These are phyloP conservation scores for Lasioglossum oenotherae DNA, from an alignment of 2,888 invertebrate species.

Conservation along the genomic window DNA sequence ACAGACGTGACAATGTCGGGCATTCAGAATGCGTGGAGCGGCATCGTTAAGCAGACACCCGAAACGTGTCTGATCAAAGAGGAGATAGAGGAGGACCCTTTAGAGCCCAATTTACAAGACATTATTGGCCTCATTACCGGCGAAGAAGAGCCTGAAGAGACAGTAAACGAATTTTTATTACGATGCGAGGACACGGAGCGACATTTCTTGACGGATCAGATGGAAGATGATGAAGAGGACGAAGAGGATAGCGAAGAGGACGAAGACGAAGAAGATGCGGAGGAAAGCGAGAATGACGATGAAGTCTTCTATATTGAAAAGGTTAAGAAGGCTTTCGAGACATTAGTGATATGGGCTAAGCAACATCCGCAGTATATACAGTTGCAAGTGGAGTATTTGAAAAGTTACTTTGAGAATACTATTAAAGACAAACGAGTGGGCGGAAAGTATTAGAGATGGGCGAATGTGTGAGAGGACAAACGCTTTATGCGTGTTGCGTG, in stretches of 20 bases:
- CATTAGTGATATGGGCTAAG: constrained; percentile 5
- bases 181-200: constrained; percentile 13
- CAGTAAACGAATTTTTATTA: constrained; percentile 22
- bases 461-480: neutral
- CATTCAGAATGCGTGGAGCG: constrained; percentile 10
- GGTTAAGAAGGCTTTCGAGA: constrained; percentile 11
- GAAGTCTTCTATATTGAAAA: neutral
- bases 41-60: neutral
- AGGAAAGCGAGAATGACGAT: neutral
- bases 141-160: constrained; percentile 16
- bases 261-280: neutral
- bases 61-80: neutral
- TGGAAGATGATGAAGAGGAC: neutral
- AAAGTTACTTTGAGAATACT: constrained; percentile 6
- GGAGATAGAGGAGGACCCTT: constrained; percentile 15
- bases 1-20: neutral
- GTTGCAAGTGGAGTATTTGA: constrained; percentile 16
- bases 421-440: neutral
- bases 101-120: constrained; percentile 16
- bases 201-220: neutral
- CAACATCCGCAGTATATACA: constrained; percentile 18
- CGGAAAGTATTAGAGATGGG: neutral
- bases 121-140: constrained; percentile 13
- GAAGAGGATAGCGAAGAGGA: neutral
- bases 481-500: neutral